These are phyloP conservation scores for Nomada lathburiana DNA, from an alignment of 2,888 invertebrate genomes.

Conservation along the genomic window DNA sequence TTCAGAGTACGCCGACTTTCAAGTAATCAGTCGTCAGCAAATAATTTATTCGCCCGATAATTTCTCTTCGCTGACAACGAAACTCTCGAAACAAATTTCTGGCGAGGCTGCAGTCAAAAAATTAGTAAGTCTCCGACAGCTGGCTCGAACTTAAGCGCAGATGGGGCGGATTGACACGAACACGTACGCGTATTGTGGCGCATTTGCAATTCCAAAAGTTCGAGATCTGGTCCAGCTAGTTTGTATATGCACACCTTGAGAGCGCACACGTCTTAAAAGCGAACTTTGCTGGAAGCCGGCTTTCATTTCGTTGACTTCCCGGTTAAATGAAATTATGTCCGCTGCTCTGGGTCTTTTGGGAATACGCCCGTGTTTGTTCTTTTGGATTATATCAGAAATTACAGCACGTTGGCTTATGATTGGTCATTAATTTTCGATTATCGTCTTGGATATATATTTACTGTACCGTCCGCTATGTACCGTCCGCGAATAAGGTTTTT, in stretches of 20 bases:
- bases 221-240: background rate
- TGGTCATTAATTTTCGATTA: too few relatives aligned
- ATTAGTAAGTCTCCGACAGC: conserved; percentile 20
- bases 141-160: conserved; percentile 38
- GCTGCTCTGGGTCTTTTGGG: background rate
- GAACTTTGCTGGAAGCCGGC: conserved; percentile 1
- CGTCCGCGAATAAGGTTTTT: too few relatives aligned
- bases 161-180: conserved; percentile 35
- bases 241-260: conserved; percentile 20
- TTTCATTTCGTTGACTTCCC: conserved; percentile 6
- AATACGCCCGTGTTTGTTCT: background rate
- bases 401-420: too few relatives aligned
- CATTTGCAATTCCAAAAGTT: conserved; percentile 55
- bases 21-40: background rate
- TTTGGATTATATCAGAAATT: background rate
- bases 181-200: conserved; percentile 27
- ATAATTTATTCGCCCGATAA: background rate
- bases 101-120: background rate
- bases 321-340: conserved; percentile 15
- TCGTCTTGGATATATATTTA: too few relatives aligned
- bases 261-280: conserved; percentile 11
- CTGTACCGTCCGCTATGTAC: too few relatives aligned
- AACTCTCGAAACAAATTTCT: conserved; percentile 6
- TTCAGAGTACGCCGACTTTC: too few relatives aligned
- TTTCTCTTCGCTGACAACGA: background rate